Percentiles rank a stretch among this genome's conserved stretches.
Conservation (phyloP, 2,888 invertebrate species). For the Drosophila anomalata region DNA sequence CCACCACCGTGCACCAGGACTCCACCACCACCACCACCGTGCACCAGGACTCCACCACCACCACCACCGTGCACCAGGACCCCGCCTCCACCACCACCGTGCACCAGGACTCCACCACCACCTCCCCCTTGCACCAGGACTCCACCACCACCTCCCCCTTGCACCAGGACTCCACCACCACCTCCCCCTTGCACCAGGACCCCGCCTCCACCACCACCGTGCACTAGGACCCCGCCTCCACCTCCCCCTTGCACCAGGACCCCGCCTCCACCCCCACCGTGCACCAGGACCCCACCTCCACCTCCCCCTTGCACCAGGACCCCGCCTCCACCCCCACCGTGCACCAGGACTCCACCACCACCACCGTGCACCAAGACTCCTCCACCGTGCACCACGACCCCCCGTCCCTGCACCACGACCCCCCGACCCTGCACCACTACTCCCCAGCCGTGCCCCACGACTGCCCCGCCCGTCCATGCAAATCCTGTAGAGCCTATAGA, state of each 20-base stretch:
- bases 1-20: neutral
- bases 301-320: neutral
- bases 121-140: neutral
- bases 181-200: neutral
- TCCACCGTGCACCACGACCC: too few species aligned
- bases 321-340: neutral
- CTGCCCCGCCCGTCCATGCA: too few species aligned
- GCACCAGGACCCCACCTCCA: neutral
- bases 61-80: constrained; percentile 1
- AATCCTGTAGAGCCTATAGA: too few species aligned
- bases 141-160: neutral
- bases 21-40: neutral
- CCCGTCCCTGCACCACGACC: neutral
- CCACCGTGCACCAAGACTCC: too few species aligned
- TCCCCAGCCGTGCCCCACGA: too few species aligned
- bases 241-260: neutral
- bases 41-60: neutral
- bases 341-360: too few species aligned
- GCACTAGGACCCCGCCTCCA: constrained; percentile 9
- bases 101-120: neutral
- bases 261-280: too few species aligned
- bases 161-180: neutral
- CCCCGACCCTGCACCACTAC: neutral
- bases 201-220: too few species aligned
- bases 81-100: constrained; percentile 6